Evolutionary conservation across 2,113 vertebrate genomes (phyloP).

Genomic region (Paradisaea rubra): DNA sequence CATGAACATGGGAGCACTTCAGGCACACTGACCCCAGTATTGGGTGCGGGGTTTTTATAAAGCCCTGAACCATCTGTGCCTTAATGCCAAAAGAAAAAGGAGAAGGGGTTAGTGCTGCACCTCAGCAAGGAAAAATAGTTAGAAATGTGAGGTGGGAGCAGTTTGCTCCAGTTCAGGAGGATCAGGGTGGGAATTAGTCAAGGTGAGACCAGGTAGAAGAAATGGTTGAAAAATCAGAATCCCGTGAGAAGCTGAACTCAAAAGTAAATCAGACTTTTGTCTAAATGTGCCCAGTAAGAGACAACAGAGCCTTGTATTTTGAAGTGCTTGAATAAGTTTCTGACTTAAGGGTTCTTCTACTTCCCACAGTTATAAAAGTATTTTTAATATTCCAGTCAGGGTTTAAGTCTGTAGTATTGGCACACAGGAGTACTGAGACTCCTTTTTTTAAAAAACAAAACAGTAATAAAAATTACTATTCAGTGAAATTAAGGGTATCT

Average conservation of each 20-base stretch:
- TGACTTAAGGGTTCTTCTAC: background rate
- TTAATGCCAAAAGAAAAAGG: background rate
- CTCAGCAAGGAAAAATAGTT: background rate
- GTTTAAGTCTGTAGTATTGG: background rate
- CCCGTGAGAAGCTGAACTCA: background rate
- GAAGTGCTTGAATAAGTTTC: background rate
- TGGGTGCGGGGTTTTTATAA: background rate
- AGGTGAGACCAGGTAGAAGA: background rate
- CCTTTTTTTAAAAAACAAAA: background rate
- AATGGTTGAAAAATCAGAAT: background rate
- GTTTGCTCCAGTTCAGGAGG: background rate
- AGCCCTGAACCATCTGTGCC: background rate
- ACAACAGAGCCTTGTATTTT: background rate
- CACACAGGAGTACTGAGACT: background rate
- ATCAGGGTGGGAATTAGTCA: background rate
- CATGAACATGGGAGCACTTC: background rate
- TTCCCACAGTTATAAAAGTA: background rate
- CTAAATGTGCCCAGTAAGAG: background rate
- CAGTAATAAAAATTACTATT: background rate
- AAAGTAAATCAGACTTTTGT: background rate
- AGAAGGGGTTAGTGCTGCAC: background rate
- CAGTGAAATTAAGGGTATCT: background rate
- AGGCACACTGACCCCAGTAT: background rate
- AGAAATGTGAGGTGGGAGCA: background rate
- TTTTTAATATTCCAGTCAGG: slow-evolving; percentile 29